A percentile compares a stretch with the other conserved stretches of the same genome.
phyloP scores from a whole-genome alignment of 2,797 vertebrate species.

The Helarctos malayanus region DNA sequence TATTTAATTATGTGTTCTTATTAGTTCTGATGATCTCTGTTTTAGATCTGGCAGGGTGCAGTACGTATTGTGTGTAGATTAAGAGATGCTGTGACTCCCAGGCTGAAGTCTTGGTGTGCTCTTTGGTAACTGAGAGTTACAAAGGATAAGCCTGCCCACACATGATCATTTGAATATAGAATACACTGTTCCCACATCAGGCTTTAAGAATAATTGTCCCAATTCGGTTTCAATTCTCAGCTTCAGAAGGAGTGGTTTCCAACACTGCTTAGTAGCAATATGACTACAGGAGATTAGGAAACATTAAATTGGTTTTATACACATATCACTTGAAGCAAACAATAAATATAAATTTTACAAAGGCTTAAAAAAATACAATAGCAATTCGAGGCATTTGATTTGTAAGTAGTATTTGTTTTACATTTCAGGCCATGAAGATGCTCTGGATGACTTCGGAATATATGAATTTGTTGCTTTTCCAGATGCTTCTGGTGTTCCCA shows the following conservation, averaged over 20 bases:
- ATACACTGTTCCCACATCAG: neutral
- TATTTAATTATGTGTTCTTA: neutral
- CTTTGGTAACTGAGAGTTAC: neutral
- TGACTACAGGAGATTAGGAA: neutral
- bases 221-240: conserved; percentile 22
- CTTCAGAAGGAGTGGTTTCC: conserved; percentile 58
- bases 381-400: neutral
- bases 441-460: conserved; percentile 97
- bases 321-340: neutral
- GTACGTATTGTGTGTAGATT: neutral
- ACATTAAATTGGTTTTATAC: neutral
- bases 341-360: conserved; percentile 31
- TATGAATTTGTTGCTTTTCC: conserved; percentile 98
- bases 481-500: conserved; percentile 91
- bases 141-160: neutral
- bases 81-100: neutral
- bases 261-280: neutral
- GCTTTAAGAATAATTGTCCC: neutral
- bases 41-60: neutral
- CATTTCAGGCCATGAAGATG: conserved; percentile 95
- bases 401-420: conserved; percentile 62
- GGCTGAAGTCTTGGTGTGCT: neutral
- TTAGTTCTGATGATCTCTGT: neutral
- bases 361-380: neutral
- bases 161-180: neutral